These are phyloP conservation scores for Tylochromis polylepis DNA, from an alignment of 2,113 vertebrate genomes.

Conservation along the genomic window DNA sequence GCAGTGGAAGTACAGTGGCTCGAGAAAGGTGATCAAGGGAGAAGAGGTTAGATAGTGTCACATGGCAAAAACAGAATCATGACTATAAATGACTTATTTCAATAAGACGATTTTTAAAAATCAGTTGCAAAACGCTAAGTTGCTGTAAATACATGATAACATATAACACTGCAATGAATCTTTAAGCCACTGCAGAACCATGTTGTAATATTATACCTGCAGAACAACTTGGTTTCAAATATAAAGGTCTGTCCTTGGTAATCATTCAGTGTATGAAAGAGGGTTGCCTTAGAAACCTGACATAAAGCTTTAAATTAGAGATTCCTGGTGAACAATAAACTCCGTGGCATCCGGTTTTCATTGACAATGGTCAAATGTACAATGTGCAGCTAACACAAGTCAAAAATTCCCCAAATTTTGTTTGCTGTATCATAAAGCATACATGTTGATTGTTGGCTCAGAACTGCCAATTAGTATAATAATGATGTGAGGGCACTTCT, in stretches of 20 bases:
- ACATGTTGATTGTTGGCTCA: not conserved
- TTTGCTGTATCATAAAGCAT: not conserved
- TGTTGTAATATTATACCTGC: not conserved
- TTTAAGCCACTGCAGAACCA: not conserved
- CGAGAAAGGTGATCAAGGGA: not conserved
- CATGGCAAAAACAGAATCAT: not conserved
- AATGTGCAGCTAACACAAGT: not conserved
- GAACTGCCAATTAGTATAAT: not conserved
- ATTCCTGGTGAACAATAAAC: not conserved
- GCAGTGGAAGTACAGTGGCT: constrained; percentile 27
- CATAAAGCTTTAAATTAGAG: constrained; percentile 5
- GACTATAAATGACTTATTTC: not conserved
- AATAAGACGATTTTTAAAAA: not conserved
- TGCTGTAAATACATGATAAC: not conserved
- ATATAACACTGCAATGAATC: not conserved
- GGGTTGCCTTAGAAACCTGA: constrained; percentile 52
- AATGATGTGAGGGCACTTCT: constrained; percentile 13
- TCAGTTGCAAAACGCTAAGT: not conserved
- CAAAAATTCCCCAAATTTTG: not conserved
- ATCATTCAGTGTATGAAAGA: not conserved
- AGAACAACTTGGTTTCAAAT: constrained; percentile 1
- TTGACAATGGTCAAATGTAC: not conserved
- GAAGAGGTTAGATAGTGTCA: not conserved
- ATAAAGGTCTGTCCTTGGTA: constrained; percentile 32
- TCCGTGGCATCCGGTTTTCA: not conserved